These are phyloP conservation scores for Dreissena polymorpha DNA, from an alignment of 1,140 invertebrate species.

Conservation along the genomic window DNA sequence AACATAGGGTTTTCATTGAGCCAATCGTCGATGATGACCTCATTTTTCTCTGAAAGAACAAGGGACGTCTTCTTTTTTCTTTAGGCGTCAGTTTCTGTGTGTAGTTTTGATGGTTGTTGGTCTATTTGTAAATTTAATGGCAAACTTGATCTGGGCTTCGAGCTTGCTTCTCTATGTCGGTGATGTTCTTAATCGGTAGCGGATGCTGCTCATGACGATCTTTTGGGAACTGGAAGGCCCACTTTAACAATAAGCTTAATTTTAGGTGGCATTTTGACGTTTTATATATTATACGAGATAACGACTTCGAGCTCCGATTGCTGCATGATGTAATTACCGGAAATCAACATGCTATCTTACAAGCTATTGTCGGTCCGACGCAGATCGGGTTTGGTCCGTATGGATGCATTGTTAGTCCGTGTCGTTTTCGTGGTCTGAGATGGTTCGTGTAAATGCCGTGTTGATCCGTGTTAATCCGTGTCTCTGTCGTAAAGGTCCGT, in stretches of 20 bases:
- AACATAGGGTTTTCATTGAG: conserved; percentile 5
- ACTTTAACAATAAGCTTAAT: not conserved
- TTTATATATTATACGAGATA: not conserved
- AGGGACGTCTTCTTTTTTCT: too few species aligned
- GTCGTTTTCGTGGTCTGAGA: not conserved
- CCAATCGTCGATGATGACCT: not conserved
- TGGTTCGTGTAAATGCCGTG: too few species aligned
- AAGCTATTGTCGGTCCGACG: not conserved
- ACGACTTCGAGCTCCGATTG: not conserved
- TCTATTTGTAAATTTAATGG: not conserved
- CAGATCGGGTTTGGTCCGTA: not conserved
- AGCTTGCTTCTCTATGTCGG: not conserved
- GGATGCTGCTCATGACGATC: conserved; percentile 6
- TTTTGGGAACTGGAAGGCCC: conserved; percentile 1
- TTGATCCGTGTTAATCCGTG: not conserved
- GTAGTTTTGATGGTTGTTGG: not conserved
- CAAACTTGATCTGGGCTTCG: not conserved
- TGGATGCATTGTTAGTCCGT: not conserved
- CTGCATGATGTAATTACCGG: not conserved
- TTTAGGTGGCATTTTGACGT: not conserved
- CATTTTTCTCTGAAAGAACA: not conserved
- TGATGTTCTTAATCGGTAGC: not conserved
- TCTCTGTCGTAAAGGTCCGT: too few species aligned
- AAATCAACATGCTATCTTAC: not conserved
- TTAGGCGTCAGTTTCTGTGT: too few species aligned